A percentile compares a stretch with the other conserved stretches of the same genome.
Conservation (phyloP, 2,888 invertebrate genomes). For the Thysanoteuthis rhombus region DNA sequence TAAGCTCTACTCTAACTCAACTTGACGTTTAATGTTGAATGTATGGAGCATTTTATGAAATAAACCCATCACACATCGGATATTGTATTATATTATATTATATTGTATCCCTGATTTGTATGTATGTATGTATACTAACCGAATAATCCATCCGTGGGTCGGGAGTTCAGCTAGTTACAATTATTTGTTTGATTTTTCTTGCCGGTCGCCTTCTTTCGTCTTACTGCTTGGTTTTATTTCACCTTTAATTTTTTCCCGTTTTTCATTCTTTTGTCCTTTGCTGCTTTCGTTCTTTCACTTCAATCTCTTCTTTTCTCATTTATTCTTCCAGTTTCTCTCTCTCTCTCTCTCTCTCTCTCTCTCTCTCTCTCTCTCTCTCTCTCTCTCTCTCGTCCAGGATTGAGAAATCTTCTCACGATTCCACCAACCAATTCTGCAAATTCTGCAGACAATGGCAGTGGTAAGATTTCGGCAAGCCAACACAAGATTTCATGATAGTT, state of each 20-base stretch:
- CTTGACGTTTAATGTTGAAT: no score
- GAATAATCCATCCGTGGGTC: no score
- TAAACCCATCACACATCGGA: no score
- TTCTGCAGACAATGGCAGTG: not conserved
- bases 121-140: no score
- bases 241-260: no score
- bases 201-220: not conserved
- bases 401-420: not conserved
- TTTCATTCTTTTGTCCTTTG: not conserved
- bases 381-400: not conserved
- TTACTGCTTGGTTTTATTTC: not conserved
- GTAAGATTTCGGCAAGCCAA: constrained; percentile 20
- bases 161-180: no score
- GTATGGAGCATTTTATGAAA: no score
- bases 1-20: no score
- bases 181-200: no score
- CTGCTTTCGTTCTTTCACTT: not conserved
- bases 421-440: not conserved
- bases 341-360: not conserved
- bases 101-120: no score
- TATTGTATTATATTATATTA: no score
- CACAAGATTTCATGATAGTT: constrained; percentile 27
- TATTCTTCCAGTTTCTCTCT: not conserved
- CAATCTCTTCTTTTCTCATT: not conserved
- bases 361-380: no score